phyloP scores from a whole-genome alignment of 2,888 invertebrate species.

The Lampropteryx suffumata region DNA sequence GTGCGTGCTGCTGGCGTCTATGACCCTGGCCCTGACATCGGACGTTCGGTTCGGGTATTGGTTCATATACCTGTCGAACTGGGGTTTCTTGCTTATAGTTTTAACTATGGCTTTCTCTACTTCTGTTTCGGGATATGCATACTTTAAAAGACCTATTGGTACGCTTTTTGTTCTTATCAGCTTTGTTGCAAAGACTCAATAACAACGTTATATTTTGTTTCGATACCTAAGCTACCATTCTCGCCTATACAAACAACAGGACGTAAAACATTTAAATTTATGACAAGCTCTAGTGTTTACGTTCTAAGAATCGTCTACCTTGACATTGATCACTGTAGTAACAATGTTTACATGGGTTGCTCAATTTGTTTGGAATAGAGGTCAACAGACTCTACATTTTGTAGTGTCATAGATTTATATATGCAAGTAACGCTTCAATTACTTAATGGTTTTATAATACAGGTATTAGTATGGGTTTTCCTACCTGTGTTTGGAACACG shows the following conservation, averaged over 20 bases:
- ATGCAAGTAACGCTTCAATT: constrained; percentile 4
- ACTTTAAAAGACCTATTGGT: constrained; percentile 59
- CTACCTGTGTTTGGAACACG: constrained; percentile 39
- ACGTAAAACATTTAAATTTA: neutral
- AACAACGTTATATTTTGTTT: too few relatives aligned
- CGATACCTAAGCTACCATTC: too few relatives aligned
- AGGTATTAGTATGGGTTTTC: constrained; percentile 18
- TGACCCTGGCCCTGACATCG: constrained; percentile 48
- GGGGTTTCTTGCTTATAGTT: constrained; percentile 64
- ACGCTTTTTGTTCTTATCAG: constrained; percentile 32
- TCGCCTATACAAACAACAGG: too few relatives aligned
- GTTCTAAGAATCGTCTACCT: neutral
- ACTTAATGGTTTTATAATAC: constrained; percentile 25
- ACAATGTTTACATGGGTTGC: constrained; percentile 6
- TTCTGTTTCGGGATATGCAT: constrained; percentile 56
- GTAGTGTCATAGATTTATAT: neutral
- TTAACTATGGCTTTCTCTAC: constrained; percentile 55
- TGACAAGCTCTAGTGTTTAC: neutral
- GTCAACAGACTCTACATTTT: constrained; percentile 22
- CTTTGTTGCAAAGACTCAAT: too few relatives aligned
- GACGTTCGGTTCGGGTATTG: constrained; percentile 55
- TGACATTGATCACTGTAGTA: constrained; percentile 18
- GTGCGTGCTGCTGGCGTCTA: constrained; percentile 50
- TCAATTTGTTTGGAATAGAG: constrained; percentile 10
- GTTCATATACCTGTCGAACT: constrained; percentile 75